Percentiles rank a stretch among this genome's conserved stretches.
phyloP scores from a whole-genome alignment of 2,797 vertebrate genomes.

The Mus caroli region DNA sequence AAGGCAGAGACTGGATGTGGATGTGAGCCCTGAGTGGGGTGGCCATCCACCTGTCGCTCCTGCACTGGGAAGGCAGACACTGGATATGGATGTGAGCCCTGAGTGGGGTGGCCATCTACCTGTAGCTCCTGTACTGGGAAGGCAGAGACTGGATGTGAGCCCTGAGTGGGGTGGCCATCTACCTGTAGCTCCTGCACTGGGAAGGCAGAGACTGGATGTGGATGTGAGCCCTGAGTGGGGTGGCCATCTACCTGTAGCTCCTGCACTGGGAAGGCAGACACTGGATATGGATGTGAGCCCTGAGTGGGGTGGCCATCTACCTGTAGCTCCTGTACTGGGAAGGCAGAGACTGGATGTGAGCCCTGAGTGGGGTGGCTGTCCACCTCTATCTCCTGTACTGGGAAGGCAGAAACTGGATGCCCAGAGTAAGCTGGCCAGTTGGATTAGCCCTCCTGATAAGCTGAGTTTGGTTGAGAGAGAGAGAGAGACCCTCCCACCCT shows the following conservation, averaged over 20 bases:
- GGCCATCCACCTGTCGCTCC: too few relatives aligned
- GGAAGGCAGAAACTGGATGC: too few relatives aligned
- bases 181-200: not conserved
- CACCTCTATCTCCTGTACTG: too few relatives aligned
- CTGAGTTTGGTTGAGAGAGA: not conserved
- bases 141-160: not conserved
- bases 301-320: too few relatives aligned
- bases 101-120: not conserved
- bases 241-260: too few relatives aligned
- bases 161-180: not conserved
- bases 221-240: not conserved
- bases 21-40: not conserved
- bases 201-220: not conserved
- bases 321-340: too few relatives aligned
- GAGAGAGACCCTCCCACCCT: not conserved
- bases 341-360: too few relatives aligned
- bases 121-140: not conserved
- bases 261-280: not conserved
- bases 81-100: accelerated
- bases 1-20: not conserved
- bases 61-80: not conserved
- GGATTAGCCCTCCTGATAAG: too few relatives aligned
- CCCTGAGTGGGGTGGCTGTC: too few relatives aligned
- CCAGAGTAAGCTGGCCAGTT: not conserved
- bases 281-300: too few relatives aligned